These are phyloP conservation scores for Petrolisthes manimaculis DNA, from an alignment of 2,888 invertebrate species.

Conservation along the genomic window DNA sequence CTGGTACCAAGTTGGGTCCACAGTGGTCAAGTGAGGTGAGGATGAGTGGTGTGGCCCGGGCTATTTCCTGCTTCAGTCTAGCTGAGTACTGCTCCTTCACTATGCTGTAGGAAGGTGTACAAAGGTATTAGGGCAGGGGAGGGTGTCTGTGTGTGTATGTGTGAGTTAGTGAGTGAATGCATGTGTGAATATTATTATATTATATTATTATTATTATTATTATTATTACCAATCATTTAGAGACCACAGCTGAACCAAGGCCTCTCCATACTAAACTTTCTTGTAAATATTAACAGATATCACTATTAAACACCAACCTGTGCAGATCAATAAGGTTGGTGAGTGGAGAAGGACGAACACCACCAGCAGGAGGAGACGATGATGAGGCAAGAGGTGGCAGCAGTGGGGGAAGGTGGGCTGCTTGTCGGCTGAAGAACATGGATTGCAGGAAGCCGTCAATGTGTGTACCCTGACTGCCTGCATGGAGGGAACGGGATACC, in stretches of 20 bases:
- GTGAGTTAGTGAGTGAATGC: too few species aligned
- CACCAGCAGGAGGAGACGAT: background rate
- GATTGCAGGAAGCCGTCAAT: conserved; percentile 38
- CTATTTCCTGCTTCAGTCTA: background rate
- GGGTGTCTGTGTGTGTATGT: background rate
- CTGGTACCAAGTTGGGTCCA: conserved; percentile 16
- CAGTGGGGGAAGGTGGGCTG: conserved; percentile 11
- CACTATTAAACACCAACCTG: conserved; percentile 14
- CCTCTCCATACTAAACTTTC: background rate
- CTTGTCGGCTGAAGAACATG: conserved; percentile 18
- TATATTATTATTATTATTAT: conserved; percentile 1
- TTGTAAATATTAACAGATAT: too few species aligned
- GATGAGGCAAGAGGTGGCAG: background rate
- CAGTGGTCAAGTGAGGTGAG: conserved; percentile 6
- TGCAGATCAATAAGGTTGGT: conserved; percentile 19
- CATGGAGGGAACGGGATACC: conserved; percentile 33
- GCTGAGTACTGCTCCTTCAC: background rate
- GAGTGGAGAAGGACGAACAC: background rate
- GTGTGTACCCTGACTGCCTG: conserved; percentile 36
- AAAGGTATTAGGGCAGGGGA: background rate
- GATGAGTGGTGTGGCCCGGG: conserved; percentile 8
- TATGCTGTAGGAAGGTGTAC: background rate
- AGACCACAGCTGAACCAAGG: background rate
- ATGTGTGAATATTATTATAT: background rate
- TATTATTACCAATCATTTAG: background rate